Base-by-base conservation (phyloP, 1,140 invertebrate genomes). In the Trichonephila clavipes region DNA sequence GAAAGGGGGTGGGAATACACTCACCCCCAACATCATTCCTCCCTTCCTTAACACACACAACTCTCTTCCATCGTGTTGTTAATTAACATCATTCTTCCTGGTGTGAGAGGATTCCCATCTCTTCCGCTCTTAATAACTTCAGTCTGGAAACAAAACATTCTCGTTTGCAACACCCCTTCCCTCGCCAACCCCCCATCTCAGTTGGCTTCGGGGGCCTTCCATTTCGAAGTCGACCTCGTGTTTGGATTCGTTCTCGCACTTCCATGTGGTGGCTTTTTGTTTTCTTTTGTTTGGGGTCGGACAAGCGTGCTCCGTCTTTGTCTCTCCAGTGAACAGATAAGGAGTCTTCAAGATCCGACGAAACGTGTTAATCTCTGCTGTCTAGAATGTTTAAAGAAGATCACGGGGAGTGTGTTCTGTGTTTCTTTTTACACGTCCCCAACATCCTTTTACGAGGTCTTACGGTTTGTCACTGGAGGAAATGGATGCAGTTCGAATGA, bases 361-460 rank as follows among this genome's bases (percentile, higher is more conserved):
- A 66, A 66, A 88, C 61, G 86, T 88, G 86, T 88, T 88, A 88
- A 88, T 88, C 86, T 88, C 83, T 21, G 83, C 83, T 85, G 83
- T 85, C 83, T 61, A n/a, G 83, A 85, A 24, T 85, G 51, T 61
- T 59, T 85, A 85, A 85, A 85, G 83, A 85, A 85, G 72, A 59
- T 58, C 83, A 18, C 10, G 51, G 83, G 0, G 34, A 19, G 16
- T 24, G n/a, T 69, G 28, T 82, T 40, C 18, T 44, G n/a, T 51
- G 19, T 59, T 59, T 51, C 44, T 85, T 58, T 85, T 85, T 19
- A 16, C 44, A 51, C 8, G 7, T 14, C 21, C 2, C 3, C 28
- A 34, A 77, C 21, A 59, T 58, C 19, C n/a, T 14, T 16, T 85
- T 44, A 51, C 40, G n/a, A n/a, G 18, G 82, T 18, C 1, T 77